These are phyloP conservation scores for Acanthopleura granulata DNA, from an alignment of 2,888 invertebrate genomes.

Conservation along the genomic window DNA sequence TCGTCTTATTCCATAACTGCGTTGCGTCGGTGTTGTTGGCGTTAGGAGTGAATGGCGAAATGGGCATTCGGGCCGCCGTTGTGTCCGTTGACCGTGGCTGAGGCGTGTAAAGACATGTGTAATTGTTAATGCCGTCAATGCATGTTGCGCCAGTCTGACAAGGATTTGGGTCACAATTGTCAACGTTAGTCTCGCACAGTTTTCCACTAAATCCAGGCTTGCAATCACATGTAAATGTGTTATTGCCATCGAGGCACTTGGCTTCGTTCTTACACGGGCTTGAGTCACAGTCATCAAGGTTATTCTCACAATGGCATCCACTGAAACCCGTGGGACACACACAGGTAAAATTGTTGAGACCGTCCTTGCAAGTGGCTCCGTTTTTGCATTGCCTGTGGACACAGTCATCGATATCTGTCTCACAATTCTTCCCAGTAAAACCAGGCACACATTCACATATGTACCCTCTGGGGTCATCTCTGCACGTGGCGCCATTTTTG, in stretches of 20 bases:
- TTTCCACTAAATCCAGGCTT: slow-evolving; percentile 22
- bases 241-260: slow-evolving; percentile 25
- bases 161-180: slow-evolving; percentile 28
- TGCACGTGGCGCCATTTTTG: slow-evolving; percentile 69
- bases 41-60: too few species aligned
- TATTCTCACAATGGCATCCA: slow-evolving; percentile 23
- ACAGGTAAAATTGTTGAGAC: slow-evolving; percentile 28
- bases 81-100: too few species aligned
- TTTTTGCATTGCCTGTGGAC: slow-evolving; percentile 72
- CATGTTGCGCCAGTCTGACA: slow-evolving; percentile 31
- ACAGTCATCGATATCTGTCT: slow-evolving; percentile 69
- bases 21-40: too few species aligned
- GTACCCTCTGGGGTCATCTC: slow-evolving; percentile 70
- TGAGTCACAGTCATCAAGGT: slow-evolving; percentile 26
- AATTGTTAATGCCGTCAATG: slow-evolving; percentile 29
- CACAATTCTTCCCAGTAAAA: slow-evolving; percentile 83
- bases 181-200: slow-evolving; percentile 24
- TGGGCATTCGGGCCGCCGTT: too few species aligned
- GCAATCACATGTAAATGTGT: slow-evolving; percentile 28
- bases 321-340: slow-evolving; percentile 52
- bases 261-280: slow-evolving; percentile 32
- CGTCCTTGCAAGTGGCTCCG: slow-evolving; percentile 39
- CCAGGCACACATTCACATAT: slow-evolving; percentile 86
- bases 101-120: slow-evolving; percentile 22
- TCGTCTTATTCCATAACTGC: too few species aligned